Evolutionary conservation across 2,113 vertebrate species (phyloP), one percentile per base, ranked within the genome.

Genomic region (Cryptomyrus ogoouensis): DNA sequence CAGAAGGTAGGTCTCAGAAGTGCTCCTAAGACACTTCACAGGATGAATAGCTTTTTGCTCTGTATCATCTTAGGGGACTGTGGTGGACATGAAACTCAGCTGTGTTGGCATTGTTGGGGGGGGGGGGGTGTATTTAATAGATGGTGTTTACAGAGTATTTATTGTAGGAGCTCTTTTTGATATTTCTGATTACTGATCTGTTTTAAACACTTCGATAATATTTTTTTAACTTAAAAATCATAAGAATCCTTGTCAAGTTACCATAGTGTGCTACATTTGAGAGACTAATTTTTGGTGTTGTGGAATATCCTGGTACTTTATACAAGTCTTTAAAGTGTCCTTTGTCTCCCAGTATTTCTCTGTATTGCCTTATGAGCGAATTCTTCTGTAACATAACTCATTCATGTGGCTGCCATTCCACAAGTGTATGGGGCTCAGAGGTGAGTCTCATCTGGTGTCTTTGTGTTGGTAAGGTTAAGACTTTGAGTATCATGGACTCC

Each of bases 1-100:
- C 97, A 97, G 91, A 97, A 98, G 98, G 98, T 98, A 95, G 89
- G 95, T 92, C 89, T 53, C 24, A 3, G 47, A 62, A 77, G 62
- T 44, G 12, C 44, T 52, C 46, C 70, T 21, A 3, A 49, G 17
- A 80, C 31, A 83, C 49, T 89, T 83, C 35, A 15, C 44, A 15
- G 42, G 83, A n/a, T 27, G 47, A 44, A 49, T 17, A 24, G 83
- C 70, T 77, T 77, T 77, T 77, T 39, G 31, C 70, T 77, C 31
- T 39, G 27, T 39, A 19, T 39, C 9, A 6, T 77, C 12, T 77
- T 31, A 35, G 70, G 27, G 15, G 12, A 39, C 21, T 77, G 4
- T 17, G 70, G 70, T 77, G 39, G 80, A 83, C 80, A 47, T 15
- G 39, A 83, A 83, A 47, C 21, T 44, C 42, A 46, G 42, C 80